phyloP scores from a whole-genome alignment of 2,888 invertebrate genomes.

The Cryptocephalus moraei region DNA sequence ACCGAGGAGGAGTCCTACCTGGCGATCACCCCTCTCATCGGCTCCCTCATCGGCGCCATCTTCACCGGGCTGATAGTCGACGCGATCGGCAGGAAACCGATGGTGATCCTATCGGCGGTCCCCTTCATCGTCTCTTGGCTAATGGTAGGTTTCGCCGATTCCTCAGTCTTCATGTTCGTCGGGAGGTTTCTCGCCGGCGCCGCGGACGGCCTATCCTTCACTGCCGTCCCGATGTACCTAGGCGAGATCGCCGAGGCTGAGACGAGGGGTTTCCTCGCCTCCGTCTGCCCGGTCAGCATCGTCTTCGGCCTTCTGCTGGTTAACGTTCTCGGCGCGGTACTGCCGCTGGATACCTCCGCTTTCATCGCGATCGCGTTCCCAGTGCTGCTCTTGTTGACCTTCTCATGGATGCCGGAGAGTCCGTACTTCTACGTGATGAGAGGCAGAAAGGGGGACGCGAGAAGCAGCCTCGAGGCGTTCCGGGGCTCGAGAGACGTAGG shows the following conservation, averaged over 20 bases:
- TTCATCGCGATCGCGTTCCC: conserved; percentile 40
- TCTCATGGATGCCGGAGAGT: conserved; percentile 48
- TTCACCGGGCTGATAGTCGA: conserved; percentile 50
- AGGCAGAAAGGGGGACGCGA: conserved; percentile 38
- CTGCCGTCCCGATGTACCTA: conserved; percentile 47
- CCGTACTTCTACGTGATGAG: conserved; percentile 43
- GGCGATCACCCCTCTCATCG: conserved; percentile 54
- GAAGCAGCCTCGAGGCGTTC: conserved; percentile 38
- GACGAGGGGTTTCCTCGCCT: conserved; percentile 47
- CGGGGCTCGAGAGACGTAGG: conserved; percentile 42
- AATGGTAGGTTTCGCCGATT: conserved; percentile 48
- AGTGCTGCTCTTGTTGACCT: conserved; percentile 35
- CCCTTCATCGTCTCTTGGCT: conserved; percentile 55
- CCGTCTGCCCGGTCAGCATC: conserved; percentile 46
- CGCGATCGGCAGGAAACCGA: conserved; percentile 51
- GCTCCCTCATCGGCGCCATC: conserved; percentile 51
- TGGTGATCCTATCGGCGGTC: conserved; percentile 50
- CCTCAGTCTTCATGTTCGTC: conserved; percentile 45
- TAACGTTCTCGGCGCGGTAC: conserved; percentile 37
- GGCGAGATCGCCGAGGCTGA: conserved; percentile 49
- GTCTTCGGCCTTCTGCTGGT: conserved; percentile 45
- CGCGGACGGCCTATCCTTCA: conserved; percentile 38
- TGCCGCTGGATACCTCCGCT: conserved; percentile 42
- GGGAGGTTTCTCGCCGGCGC: conserved; percentile 48
- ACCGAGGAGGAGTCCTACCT: conserved; percentile 49